These are phyloP conservation scores for Caranx ignobilis DNA, from an alignment of 2,113 vertebrate genomes.

Conservation along the genomic window DNA sequence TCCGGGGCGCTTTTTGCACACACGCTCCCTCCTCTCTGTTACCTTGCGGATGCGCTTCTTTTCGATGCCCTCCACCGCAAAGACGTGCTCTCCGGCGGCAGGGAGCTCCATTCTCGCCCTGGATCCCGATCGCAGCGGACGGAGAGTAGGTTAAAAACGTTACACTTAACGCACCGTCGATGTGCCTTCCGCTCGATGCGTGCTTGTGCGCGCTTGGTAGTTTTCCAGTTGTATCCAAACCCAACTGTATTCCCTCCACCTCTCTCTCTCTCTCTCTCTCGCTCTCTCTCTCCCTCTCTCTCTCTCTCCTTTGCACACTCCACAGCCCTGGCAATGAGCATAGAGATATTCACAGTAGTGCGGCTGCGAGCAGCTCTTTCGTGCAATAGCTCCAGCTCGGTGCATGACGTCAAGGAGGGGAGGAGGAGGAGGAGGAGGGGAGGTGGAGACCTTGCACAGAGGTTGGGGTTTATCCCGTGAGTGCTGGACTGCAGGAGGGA, in stretches of 20 bases:
- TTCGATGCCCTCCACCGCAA: slow-evolving; percentile 96
- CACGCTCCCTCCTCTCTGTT: slow-evolving; percentile 40
- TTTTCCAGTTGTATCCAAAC: slow-evolving; percentile 80
- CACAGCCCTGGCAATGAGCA: slow-evolving; percentile 74
- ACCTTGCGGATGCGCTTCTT: slow-evolving; percentile 97
- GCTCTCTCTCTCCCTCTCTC: slow-evolving; percentile 21
- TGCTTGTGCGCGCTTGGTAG: slow-evolving; percentile 67
- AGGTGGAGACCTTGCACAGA: slow-evolving; percentile 72
- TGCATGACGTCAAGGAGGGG: slow-evolving; percentile 88
- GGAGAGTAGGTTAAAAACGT: slow-evolving; percentile 59
- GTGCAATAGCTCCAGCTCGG: slow-evolving; percentile 85
- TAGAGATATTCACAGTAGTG: slow-evolving; percentile 84
- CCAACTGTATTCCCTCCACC: slow-evolving; percentile 75
- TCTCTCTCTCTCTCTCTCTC: slow-evolving; percentile 42
- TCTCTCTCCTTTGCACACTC: slow-evolving; percentile 66
- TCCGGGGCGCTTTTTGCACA: slow-evolving; percentile 13
- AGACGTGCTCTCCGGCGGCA: slow-evolving; percentile 95
- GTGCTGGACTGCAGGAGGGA: slow-evolving; percentile 47
- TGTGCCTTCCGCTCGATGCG: slow-evolving; percentile 65
- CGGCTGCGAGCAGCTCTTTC: slow-evolving; percentile 84
- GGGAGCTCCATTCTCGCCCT: slow-evolving; percentile 92
- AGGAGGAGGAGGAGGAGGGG: slow-evolving; percentile 77
- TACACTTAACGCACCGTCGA: slow-evolving; percentile 61
- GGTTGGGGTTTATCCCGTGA: slow-evolving; percentile 69
- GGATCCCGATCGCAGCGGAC: slow-evolving; percentile 64